Evolutionary conservation across 2,113 vertebrate genomes (phyloP).

Genomic region (Mobula birostris): DNA sequence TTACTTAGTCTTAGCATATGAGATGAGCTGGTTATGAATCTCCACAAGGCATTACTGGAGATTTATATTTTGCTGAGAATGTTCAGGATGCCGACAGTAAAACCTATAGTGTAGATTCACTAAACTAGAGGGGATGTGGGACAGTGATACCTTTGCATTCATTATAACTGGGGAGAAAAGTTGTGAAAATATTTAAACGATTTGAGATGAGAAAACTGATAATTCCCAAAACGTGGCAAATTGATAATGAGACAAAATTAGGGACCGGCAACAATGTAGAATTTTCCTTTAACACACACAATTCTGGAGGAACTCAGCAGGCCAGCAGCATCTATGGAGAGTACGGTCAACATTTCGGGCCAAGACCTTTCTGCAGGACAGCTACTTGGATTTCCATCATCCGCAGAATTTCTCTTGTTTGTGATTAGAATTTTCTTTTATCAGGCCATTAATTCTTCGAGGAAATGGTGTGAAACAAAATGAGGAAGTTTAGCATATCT

Average conservation of each 20-base stretch:
- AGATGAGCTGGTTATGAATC: background rate
- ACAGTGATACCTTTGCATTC: background rate
- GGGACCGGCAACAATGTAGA: background rate
- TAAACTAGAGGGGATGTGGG: background rate
- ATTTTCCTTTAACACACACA: background rate
- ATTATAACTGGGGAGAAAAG: background rate
- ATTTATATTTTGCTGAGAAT: background rate
- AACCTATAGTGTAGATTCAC: background rate
- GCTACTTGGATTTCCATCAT: too few species aligned
- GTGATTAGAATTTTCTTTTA: background rate
- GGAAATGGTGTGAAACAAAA: background rate
- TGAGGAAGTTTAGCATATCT: background rate
- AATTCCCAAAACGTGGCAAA: background rate
- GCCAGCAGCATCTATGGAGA: too few species aligned
- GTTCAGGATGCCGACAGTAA: background rate
- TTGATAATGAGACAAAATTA: background rate
- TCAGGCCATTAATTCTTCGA: background rate
- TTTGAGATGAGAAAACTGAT: background rate
- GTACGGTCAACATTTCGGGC: too few species aligned
- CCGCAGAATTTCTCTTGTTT: too few species aligned
- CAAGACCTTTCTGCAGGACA: too few species aligned
- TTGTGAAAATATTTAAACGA: background rate
- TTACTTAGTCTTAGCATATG: background rate
- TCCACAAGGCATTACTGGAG: background rate
- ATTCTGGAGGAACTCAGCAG: too few species aligned